A percentile compares a stretch with the other conserved stretches of the same genome.
These are phyloP conservation scores for Pilophorus perplexus DNA, from an alignment of 2,888 invertebrate genomes.

Conservation along the genomic window DNA sequence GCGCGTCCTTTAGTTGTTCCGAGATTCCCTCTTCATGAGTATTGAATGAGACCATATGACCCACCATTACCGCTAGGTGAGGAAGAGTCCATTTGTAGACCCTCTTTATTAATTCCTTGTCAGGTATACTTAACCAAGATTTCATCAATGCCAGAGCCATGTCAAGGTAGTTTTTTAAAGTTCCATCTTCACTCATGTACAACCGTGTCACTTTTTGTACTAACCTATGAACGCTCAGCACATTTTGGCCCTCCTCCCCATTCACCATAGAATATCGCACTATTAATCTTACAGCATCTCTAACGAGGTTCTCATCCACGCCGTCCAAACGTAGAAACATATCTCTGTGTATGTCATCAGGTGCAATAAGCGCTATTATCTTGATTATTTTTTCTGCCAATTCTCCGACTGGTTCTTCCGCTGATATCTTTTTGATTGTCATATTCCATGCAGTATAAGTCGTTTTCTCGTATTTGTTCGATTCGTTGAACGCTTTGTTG, in stretches of 20 bases:
- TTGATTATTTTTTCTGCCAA: neutral
- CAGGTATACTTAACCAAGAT: too few relatives aligned
- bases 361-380: neutral
- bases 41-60: too few relatives aligned
- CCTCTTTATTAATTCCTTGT: too few relatives aligned
- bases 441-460: neutral
- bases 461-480: neutral
- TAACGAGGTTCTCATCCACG: neutral
- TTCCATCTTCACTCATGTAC: too few relatives aligned
- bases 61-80: too few relatives aligned
- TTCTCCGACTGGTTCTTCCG: neutral
- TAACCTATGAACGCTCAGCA: neutral
- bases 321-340: neutral
- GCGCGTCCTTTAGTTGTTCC: too few relatives aligned
- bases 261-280: neutral
- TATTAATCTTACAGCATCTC: neutral
- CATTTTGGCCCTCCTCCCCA: neutral
- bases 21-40: too few relatives aligned
- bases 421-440: neutral
- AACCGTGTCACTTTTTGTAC: conserved; percentile 3
- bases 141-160: too few relatives aligned
- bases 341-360: neutral
- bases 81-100: too few relatives aligned
- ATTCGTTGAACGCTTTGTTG: neutral
- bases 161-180: too few relatives aligned